Percentiles rank a stretch among this genome's conserved stretches.
Conservation (phyloP, 2,888 invertebrate species). For the Agrotis segetum region DNA sequence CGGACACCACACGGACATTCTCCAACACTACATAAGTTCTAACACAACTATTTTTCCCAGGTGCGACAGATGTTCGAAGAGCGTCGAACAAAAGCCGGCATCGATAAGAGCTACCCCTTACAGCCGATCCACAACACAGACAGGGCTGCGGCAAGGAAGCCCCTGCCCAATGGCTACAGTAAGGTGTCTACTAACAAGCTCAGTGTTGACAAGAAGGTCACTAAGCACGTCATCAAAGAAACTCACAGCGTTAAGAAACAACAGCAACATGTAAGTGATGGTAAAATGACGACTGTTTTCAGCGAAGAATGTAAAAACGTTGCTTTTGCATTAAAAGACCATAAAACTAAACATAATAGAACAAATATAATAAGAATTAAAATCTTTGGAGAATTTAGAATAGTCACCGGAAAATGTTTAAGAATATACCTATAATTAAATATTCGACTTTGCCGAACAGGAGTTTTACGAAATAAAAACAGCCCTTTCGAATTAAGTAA, state of each 20-base stretch:
- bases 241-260: slow-evolving; percentile 80
- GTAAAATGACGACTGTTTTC: too few relatives aligned
- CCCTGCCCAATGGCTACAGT: slow-evolving; percentile 81
- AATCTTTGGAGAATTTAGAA: too few relatives aligned
- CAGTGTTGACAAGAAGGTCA: slow-evolving; percentile 74
- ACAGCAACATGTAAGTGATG: slow-evolving; percentile 67
- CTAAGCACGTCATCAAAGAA: slow-evolving; percentile 70
- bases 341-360: too few relatives aligned
- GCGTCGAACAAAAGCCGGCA: slow-evolving; percentile 93
- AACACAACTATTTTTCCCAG: slow-evolving; percentile 75
- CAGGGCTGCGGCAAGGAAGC: slow-evolving; percentile 74
- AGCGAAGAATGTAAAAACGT: background rate
- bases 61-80: slow-evolving; percentile 97
- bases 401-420: too few relatives aligned
- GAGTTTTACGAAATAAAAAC: too few relatives aligned
- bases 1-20: too few relatives aligned
- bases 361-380: too few relatives aligned
- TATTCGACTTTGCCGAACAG: too few relatives aligned
- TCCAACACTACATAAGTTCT: background rate
- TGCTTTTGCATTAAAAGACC: too few relatives aligned
- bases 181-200: slow-evolving; percentile 76
- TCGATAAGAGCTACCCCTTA: slow-evolving; percentile 95
- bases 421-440: too few relatives aligned
- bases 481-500: too few relatives aligned
- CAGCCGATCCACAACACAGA: slow-evolving; percentile 93